phyloP scores from a whole-genome alignment of 2,888 invertebrate species.

The Yponomeuta cagnagella region DNA sequence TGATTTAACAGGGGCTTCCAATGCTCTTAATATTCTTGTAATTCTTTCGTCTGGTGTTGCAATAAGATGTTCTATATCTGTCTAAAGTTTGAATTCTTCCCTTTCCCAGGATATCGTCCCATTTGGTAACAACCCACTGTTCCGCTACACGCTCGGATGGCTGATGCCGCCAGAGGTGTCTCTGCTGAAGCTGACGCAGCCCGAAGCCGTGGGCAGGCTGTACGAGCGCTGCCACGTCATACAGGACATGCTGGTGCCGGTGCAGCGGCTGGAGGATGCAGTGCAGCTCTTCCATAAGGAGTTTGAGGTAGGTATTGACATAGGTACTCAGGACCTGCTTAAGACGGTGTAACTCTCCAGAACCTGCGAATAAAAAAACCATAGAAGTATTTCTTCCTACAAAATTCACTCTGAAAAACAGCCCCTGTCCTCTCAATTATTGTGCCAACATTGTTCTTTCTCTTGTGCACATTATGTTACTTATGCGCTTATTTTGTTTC shows the following conservation, averaged over 20 bases:
- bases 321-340: not conserved
- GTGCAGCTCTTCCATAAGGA: constrained; percentile 79
- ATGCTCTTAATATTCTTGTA: no score
- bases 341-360: not conserved
- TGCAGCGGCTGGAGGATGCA: constrained; percentile 75
- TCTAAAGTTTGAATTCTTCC: no score
- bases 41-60: no score
- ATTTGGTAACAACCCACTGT: constrained; percentile 85
- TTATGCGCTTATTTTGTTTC: no score
- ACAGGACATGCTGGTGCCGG: constrained; percentile 88
- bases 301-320: constrained; percentile 77
- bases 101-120: constrained; percentile 83
- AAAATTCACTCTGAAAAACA: no score
- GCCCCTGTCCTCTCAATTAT: no score
- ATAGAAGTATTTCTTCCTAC: no score
- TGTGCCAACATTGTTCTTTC: no score
- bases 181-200: constrained; percentile 85
- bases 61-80: no score
- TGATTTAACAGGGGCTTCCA: no score
- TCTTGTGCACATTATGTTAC: no score
- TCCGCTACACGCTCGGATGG: constrained; percentile 86
- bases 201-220: constrained; percentile 79
- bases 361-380: not conserved
- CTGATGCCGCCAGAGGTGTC: constrained; percentile 89
- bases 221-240: constrained; percentile 87